Base-by-base conservation (phyloP, 2,113 vertebrate species). In the Coryphaenoides rupestris region DNA sequence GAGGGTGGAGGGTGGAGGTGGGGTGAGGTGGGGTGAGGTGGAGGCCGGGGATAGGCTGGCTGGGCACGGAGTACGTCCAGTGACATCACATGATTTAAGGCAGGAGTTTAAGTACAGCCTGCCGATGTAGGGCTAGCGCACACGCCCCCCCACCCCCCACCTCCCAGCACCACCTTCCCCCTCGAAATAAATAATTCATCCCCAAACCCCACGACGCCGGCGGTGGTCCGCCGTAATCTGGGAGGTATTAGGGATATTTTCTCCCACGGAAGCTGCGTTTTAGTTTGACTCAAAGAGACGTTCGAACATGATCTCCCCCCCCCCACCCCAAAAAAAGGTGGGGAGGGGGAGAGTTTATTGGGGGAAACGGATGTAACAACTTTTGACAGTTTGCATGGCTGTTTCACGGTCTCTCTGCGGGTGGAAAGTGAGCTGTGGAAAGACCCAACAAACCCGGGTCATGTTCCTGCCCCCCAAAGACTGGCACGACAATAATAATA, bases 41-140 rank as follows among this genome's bases (percentile, higher is more conserved):
- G 53, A 55, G 10, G 53, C 19, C 21, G 53, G 1, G n/a, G 53
- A 21, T 6, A 14, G 3, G 53, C 47, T 17, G 64, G 74, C 75
- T 63, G 74, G 46, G 62, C 69, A 67, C 45, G 55, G 71, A 81
- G 74, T 65, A 60, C 75, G 76, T 75, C 65, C 55, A 74, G 80
- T 88, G 84, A 88, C 88, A 86, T 88, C 80, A 88, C 77, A 85
- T 90, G 82, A 87, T 89, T 88, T 88, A 91, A 33, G 28, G 28
- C 33, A 74, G 66, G 58, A 68, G 76, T 77, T 81, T 73, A 73
- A 77, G 64, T 68, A 66, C 69, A 82, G 77, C 78, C 82, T 80
- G 73, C 76, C 58, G 58, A 78, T 78, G 58, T 68, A 74, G 61
- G 55, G 13, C 10, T 55, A 50, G 56, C 52, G 52, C 59, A 72